Percentiles rank a stretch among this genome's conserved stretches.
Evolutionary conservation across 1,140 invertebrate species (phyloP).

Genomic region (Macrobrachium rosenbergii): DNA sequence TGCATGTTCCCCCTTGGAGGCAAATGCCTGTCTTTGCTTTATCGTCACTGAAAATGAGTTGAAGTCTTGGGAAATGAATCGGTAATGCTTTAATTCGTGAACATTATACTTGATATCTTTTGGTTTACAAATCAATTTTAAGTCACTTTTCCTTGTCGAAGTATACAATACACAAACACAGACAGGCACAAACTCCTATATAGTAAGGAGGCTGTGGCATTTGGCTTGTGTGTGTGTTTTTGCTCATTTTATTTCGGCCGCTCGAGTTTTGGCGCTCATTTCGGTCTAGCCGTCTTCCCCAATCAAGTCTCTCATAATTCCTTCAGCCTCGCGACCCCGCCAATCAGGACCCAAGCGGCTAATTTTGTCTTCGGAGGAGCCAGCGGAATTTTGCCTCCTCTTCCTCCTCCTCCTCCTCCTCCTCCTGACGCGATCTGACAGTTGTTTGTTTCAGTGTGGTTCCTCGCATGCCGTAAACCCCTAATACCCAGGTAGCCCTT

Average conservation of each 20-base stretch:
- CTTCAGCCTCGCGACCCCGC: not conserved
- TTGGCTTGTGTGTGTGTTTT: constrained; percentile 2
- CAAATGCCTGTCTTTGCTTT: no score
- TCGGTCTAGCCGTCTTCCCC: constrained; percentile 35
- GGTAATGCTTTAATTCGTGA: no score
- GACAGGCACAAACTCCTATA: no score
- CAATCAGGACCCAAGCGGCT: constrained; percentile 17
- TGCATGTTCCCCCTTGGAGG: no score
- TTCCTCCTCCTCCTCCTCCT: not conserved
- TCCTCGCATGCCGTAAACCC: no score
- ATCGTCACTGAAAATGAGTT: no score
- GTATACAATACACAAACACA: no score
- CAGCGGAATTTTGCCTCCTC: not conserved
- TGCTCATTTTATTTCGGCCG: constrained; percentile 37
- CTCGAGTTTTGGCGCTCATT: constrained; percentile 25
- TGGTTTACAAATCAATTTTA: no score
- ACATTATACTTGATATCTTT: no score
- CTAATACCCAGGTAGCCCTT: no score
- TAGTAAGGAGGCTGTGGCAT: not conserved
- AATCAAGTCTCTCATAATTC: constrained; percentile 39
- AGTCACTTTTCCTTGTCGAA: no score
- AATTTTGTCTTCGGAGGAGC: not conserved
- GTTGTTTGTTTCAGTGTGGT: not conserved
- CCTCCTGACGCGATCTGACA: not conserved
- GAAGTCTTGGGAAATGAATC: no score